Evolutionary conservation across 2,113 vertebrate species (phyloP), one percentile per base, ranked within the genome.

Genomic region (Callopanchax toddi): DNA sequence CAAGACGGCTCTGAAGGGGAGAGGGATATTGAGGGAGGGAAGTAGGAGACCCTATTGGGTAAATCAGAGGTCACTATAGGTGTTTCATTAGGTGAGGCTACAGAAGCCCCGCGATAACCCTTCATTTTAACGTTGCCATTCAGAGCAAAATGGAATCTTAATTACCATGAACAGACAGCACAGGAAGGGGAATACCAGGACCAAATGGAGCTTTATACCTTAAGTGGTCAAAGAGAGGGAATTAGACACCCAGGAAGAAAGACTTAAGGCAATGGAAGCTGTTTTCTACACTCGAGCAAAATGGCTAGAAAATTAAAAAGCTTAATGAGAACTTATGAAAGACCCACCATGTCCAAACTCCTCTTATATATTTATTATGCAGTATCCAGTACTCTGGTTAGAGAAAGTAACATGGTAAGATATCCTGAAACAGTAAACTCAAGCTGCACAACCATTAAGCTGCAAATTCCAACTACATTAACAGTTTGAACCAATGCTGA

Each of bases 41-140:
- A 53, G n/a, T 11, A 44, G 62, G 72, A 32, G 51, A 64, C 62
- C 72, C 86, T 71, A 76, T 68, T 64, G 83, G 85, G 67, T 75
- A 78, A 88, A 88, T 89, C 82, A 86, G 82, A 87, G 90, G 91
- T 91, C 90, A 91, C 84, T 78, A 79, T 81, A 89, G 89, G 86
- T 92, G 89, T 89, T 87, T 86, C 67, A 84, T 76, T 84, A 69
- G 68, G 62, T 69, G 67, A 83, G 76, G 78, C 79, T 60, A 60
- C 75, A 82, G 76, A 82, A 79, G 75, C 72, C 86, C 74, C 60
- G 64, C 55, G 87, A 91, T 90, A 89, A 91, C 81, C 84, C 80
- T 87, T 68, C 74, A 83, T 88, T 86, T 90, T 91, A 89, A 87
- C 65, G 56, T 86, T 86, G 73, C 79, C 56, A 86, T 88, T 90